Evolutionary conservation across 2,797 vertebrate genomes (phyloP), one percentile per base, ranked within the genome.

Genomic region (Vespertilio murinus): DNA sequence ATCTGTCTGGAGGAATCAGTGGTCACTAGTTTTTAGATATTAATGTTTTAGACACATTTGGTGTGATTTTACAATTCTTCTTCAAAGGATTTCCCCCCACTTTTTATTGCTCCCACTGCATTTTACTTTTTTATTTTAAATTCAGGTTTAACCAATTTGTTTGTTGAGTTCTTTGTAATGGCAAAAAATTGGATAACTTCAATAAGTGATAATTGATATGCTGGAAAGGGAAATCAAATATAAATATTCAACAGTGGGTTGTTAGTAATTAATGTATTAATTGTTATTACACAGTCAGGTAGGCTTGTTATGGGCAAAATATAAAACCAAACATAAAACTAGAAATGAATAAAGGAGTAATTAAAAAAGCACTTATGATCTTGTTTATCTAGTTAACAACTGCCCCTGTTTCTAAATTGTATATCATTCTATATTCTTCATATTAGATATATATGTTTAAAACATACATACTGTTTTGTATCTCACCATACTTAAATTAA

Each of bases 71-170:
- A 40, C 2, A 88, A 2, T 80, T 90, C 6, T 67, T 87, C 17
- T 93, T 83, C 54, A 92, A 88, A 69, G 10, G 85, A 88, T 92
- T 87, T 84, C 81, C 8, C 0, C 0, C 0, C 86, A 52, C 33
- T 84, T 81, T 95, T 88, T n/a, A 69, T 35, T 20, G 0, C 1
- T 25, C 1, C 20, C 6, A 52, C 33, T 12, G n/a, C 74, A 23
- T 59, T 93, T 83, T 74, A 30, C 52, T 61, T 82, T 87, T 47
- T 81, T 4, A 73, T 88, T 96, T 86, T 82, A 93, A 84, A 64
- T 80, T 91, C 9, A 81, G 5, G 3, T 80, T 88, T 92, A 80
- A 70, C 17, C 33, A 81, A 0, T 67, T 94, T 42, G 75, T 88
- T 78, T 93, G 8, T 85, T 70, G 61, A 65, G 9, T 88, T 89